Evolutionary conservation across 1,140 invertebrate genomes (phyloP).

Genomic region (Bombyx mandarina): DNA sequence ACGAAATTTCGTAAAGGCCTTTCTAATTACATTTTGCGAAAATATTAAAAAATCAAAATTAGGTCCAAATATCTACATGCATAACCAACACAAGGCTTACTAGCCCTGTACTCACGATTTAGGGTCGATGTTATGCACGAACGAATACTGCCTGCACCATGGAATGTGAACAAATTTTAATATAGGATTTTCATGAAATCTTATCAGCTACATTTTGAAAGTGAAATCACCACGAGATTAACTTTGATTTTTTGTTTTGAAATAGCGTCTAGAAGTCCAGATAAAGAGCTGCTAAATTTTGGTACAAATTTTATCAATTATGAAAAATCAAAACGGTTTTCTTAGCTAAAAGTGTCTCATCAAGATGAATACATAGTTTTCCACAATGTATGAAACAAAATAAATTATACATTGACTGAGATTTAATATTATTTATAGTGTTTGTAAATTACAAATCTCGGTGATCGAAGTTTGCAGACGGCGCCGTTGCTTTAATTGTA

Average conservation of each 20-base stretch:
- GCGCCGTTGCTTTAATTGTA: slow-evolving; percentile 43
- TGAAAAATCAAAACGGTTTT: no score
- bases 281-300: no score
- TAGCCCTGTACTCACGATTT: slow-evolving; percentile 42
- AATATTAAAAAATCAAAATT: no score
- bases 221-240: slow-evolving; percentile 4
- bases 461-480: slow-evolving; percentile 12
- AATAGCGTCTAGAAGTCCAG: no score
- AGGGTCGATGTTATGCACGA: slow-evolving; percentile 63
- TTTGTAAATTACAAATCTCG: background rate
- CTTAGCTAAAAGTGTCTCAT: no score
- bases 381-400: no score
- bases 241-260: no score
- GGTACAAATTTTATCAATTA: no score
- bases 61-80: background rate
- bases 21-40: no score
- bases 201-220: slow-evolving; percentile 10
- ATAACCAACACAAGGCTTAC: background rate
- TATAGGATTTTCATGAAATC: slow-evolving; percentile 5
- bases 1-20: no score
- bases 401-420: no score
- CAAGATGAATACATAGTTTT: no score
- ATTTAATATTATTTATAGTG: background rate
- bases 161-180: slow-evolving; percentile 37
- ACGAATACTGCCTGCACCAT: slow-evolving; percentile 61